Conservation (phyloP, 2,113 vertebrate genomes). For the Machaerirhynchus nigripectus region DNA sequence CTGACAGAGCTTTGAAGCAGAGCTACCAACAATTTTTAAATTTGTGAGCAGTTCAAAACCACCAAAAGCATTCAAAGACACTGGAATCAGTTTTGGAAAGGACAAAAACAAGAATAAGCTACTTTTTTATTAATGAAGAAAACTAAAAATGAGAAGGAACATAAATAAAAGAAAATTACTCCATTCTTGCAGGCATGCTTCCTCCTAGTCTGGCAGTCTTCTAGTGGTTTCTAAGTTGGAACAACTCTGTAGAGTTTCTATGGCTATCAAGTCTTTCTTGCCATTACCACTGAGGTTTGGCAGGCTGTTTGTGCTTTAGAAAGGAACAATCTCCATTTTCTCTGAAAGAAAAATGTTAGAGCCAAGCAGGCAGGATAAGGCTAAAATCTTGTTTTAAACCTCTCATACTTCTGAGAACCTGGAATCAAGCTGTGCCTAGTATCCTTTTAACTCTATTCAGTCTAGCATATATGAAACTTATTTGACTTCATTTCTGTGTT, state of each 20-base stretch:
- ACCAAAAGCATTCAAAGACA: not conserved
- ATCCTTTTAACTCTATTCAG: not conserved
- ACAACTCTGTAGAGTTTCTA: not conserved
- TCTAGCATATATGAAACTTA: not conserved
- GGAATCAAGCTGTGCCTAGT: not conserved
- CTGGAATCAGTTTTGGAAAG: not conserved
- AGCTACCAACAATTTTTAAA: not conserved
- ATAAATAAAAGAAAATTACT: not conserved
- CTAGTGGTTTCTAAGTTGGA: not conserved
- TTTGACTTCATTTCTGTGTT: not conserved
- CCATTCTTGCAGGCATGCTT: not conserved
- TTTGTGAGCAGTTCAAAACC: not conserved
- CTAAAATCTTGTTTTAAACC: not conserved
- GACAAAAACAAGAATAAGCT: not conserved
- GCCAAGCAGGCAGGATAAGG: not conserved
- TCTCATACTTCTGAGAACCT: not conserved
- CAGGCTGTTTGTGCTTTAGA: not conserved
- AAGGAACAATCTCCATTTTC: not conserved
- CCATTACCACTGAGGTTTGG: not conserved
- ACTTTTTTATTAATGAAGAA: not conserved
- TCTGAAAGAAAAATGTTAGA: not conserved
- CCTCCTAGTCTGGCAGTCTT: not conserved
- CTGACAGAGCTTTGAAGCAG: not conserved
- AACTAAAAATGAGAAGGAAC: not conserved
- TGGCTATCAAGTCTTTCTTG: not conserved